Base-by-base conservation (phyloP, 2,797 vertebrate species). In the Schizopygopsis malacanthus region DNA sequence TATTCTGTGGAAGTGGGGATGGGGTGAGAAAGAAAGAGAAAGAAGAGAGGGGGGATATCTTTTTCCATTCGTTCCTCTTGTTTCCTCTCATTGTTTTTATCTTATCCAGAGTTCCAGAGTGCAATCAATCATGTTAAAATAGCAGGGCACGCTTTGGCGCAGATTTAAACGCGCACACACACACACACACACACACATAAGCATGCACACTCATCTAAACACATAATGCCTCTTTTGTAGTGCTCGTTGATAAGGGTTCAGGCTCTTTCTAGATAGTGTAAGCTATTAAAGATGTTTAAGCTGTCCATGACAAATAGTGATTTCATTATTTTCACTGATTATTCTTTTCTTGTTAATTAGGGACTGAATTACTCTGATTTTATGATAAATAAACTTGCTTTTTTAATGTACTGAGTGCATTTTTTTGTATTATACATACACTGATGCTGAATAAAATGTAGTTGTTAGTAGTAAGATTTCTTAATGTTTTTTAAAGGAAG, bases 51-150 rank as follows among this genome's bases (percentile, higher is more conserved):
- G 8, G 75, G 73, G 45, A 20, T 67, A 28, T 72, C 67, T 83
- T 81, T 85, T 84, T 87, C 84, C 87, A 84, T 61, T 85, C 9
- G 77, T 79, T 70, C 76, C 77, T 75, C 59, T 39, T 39, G 52
- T 84, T 91, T 90, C 89, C 89, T 87, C 69, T 37, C 69, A 89
- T 91, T 91, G 89, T 90, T 79, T 86, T 85, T 86, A 61, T 90
- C 78, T 86, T 88, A 89, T 79, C 83, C 86, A 85, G 82, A 86
- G 81, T 85, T 89, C 85, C 83, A 82, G 61, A 83, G 76, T 13
- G 37, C 67, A 77, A 87, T 89, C 87, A 83, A 83, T 88, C 88
- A 86, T 88, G 47, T 82, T 86, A 79, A 84, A 80, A 43, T 59
- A 63, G 76, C 59, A 59, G 33, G n/a, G 47, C 81, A 81, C 72